Conservation (phyloP, 2,797 vertebrate species). For the Siniperca undulata region DNA sequence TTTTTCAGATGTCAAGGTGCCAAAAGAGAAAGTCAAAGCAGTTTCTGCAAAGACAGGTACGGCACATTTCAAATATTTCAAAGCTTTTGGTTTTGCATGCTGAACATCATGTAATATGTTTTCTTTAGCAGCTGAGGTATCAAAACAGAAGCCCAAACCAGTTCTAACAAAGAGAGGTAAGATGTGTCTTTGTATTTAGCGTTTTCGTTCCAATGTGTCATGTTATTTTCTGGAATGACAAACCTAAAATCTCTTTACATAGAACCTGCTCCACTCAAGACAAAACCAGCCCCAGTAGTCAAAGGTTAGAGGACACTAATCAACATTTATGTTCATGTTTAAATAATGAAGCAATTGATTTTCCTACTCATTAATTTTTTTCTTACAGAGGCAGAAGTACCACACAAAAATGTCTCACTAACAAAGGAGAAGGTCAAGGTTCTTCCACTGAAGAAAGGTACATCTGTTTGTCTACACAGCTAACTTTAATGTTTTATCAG, state of each 20-base stretch:
- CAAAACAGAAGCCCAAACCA: constrained; percentile 54
- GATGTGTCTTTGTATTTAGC: not conserved
- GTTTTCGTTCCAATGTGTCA: not conserved
- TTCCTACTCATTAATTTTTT: not conserved
- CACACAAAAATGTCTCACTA: constrained; percentile 65
- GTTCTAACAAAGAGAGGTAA: constrained; percentile 50
- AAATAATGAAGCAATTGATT: not conserved
- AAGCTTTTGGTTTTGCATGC: not conserved
- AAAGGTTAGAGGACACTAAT: constrained; percentile 52
- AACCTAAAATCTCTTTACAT: constrained; percentile 16
- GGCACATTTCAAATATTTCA: not conserved
- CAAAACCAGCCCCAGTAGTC: constrained; percentile 40
- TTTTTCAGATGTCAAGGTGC: constrained; percentile 42
- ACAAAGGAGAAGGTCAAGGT: constrained; percentile 70
- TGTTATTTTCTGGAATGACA: not conserved
- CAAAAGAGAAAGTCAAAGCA: constrained; percentile 50
- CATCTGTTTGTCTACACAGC: not conserved
- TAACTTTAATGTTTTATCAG: not conserved
- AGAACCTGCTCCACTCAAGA: constrained; percentile 50
- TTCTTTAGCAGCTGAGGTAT: constrained; percentile 38
- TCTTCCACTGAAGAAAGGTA: constrained; percentile 71
- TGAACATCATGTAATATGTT: not conserved
- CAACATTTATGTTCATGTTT: not conserved
- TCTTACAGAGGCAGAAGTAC: constrained; percentile 45
- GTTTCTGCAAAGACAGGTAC: constrained; percentile 53